Conservation (phyloP, 2,888 invertebrate species). For the Tolmerus cingulatus region DNA sequence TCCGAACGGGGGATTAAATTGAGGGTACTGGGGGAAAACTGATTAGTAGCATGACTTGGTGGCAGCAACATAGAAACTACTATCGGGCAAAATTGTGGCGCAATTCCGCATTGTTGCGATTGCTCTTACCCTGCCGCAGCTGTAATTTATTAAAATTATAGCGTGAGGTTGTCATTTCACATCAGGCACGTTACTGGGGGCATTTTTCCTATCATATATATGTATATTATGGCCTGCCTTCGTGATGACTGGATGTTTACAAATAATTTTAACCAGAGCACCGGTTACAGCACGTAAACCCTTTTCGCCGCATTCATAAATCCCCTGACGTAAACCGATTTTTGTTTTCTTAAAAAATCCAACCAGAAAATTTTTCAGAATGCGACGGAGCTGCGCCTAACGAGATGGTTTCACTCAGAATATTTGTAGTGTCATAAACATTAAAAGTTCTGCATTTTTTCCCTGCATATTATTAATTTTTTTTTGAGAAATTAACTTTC, state of each 20-base stretch:
- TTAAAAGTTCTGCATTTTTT: not conserved
- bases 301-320: not conserved
- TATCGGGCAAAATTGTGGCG: not conserved
- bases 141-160: not conserved
- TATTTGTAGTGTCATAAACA: not conserved
- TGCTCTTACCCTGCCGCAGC: not conserved
- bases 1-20: not conserved
- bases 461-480: not conserved
- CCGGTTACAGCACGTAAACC: not conserved
- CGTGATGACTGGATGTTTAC: not conserved
- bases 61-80: not conserved
- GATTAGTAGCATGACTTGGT: not conserved
- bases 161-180: not conserved
- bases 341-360: not conserved
- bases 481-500: not conserved
- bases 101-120: not conserved
- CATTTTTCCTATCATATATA: not conserved
- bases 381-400: not conserved
- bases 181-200: not conserved
- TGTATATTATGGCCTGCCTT: not conserved
- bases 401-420: not conserved
- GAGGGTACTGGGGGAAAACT: not conserved
- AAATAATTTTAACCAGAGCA: not conserved
- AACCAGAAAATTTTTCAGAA: not conserved
- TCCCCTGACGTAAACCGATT: not conserved